Conservation (phyloP, 2,888 invertebrate genomes). For the Eristalis arbustorum region DNA sequence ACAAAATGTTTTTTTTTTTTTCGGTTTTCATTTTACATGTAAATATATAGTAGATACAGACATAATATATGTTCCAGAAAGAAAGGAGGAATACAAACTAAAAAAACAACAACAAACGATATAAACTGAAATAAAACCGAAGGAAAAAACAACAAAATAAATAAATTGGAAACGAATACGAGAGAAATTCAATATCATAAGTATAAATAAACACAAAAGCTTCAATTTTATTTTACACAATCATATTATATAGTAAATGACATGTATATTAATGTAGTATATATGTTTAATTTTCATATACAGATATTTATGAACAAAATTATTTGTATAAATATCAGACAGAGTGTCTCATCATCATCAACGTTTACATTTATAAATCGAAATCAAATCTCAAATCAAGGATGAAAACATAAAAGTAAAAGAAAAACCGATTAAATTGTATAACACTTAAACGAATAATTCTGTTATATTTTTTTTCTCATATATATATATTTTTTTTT, state of each 20-base stretch:
- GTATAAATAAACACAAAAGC: constrained; percentile 49
- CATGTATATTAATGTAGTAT: constrained; percentile 43
- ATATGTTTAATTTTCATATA: constrained; percentile 42
- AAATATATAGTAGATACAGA: constrained; percentile 41
- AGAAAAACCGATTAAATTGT: constrained; percentile 26
- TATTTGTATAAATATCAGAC: constrained; percentile 55
- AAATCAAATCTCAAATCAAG: constrained; percentile 8
- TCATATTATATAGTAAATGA: constrained; percentile 49
- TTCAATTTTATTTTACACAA: constrained; percentile 62
- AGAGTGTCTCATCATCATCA: constrained; percentile 39
- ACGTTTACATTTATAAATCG: constrained; percentile 45
- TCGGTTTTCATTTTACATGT: constrained; percentile 38
- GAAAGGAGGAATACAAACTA: background rate
- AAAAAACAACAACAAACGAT: background rate
- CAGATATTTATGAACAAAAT: constrained; percentile 48
- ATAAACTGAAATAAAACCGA: background rate
- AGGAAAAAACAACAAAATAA: background rate
- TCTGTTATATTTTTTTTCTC: constrained; percentile 11
- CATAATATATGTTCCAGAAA: constrained; percentile 20
- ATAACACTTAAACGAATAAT: constrained; percentile 48
- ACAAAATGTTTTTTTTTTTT: constrained; percentile 17
- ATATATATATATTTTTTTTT: constrained; percentile 20
- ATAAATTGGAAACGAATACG: constrained; percentile 3
- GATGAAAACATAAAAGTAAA: constrained; percentile 10
- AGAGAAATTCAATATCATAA: background rate